A percentile compares a stretch with the other conserved stretches of the same genome.
Evolutionary conservation across 2,888 invertebrate genomes (phyloP).

Genomic region (Sycophila texana): DNA sequence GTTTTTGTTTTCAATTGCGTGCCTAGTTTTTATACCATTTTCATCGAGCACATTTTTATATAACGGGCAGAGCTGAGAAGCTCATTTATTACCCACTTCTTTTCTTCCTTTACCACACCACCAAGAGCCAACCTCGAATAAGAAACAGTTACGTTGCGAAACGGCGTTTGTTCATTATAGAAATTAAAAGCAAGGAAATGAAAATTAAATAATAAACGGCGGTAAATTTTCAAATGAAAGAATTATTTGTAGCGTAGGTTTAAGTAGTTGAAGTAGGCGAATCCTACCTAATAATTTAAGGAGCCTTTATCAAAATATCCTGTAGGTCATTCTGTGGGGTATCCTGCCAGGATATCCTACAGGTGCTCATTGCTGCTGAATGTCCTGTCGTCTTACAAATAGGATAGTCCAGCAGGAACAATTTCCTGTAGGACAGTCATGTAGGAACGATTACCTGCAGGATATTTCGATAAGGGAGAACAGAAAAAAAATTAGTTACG

Average conservation of each 20-base stretch:
- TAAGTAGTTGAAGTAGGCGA: slow-evolving; percentile 24
- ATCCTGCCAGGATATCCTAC: too few species aligned
- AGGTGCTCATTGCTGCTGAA: too few species aligned
- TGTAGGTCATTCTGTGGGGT: too few species aligned
- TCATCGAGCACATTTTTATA: slow-evolving; percentile 60
- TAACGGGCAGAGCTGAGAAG: slow-evolving; percentile 18
- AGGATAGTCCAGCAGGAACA: too few species aligned
- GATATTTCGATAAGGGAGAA: not conserved
- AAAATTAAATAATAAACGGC: slow-evolving; percentile 35
- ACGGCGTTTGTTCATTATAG: slow-evolving; percentile 30
- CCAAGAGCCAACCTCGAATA: slow-evolving; percentile 27
- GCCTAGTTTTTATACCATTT: slow-evolving; percentile 65
- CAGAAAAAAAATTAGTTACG: not conserved
- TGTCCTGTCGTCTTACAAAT: too few species aligned
- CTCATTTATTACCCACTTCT: slow-evolving; percentile 41
- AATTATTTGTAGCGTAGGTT: slow-evolving; percentile 37
- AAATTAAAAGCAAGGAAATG: slow-evolving; percentile 12
- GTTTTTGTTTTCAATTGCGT: slow-evolving; percentile 56
- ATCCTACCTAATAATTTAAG: slow-evolving; percentile 21
- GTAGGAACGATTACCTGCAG: too few species aligned
- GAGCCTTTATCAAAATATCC: not conserved
- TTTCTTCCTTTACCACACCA: slow-evolving; percentile 32
- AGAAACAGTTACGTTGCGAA: slow-evolving; percentile 33
- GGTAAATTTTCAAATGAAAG: slow-evolving; percentile 43
- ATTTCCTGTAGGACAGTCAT: too few species aligned